Evolutionary conservation across 2,888 invertebrate species (phyloP).

Genomic region (Xanthia icteritia): DNA sequence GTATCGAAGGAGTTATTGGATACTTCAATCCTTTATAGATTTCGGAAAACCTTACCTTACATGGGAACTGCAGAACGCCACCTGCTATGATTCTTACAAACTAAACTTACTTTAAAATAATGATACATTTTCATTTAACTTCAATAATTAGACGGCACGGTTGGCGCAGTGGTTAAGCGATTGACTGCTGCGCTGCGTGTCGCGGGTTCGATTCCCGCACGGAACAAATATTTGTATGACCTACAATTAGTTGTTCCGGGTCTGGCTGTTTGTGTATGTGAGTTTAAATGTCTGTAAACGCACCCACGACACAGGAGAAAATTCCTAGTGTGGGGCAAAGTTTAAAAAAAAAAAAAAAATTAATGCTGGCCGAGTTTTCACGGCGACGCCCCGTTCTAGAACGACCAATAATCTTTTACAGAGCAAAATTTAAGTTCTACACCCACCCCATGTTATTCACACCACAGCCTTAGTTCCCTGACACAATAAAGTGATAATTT

Average conservation of each 20-base stretch:
- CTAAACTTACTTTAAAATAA: background rate
- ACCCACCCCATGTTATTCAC: background rate
- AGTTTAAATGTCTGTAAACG: too few relatives aligned
- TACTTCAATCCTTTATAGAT: background rate
- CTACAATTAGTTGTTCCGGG: too few relatives aligned
- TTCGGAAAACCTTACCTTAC: background rate
- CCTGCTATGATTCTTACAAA: background rate
- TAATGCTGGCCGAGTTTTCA: background rate
- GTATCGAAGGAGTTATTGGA: background rate
- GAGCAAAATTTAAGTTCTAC: slow-evolving; percentile 3
- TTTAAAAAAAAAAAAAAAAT: too few relatives aligned
- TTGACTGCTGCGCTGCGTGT: too few relatives aligned
- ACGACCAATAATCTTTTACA: background rate
- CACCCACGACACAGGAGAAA: too few relatives aligned
- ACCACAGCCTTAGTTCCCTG: slow-evolving; percentile 8
- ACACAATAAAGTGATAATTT: slow-evolving; percentile 53
- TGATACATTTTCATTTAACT: background rate
- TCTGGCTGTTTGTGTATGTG: too few relatives aligned
- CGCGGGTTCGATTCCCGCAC: too few relatives aligned
- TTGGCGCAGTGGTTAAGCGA: too few relatives aligned
- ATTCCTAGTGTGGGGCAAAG: too few relatives aligned
- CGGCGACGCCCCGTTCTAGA: background rate
- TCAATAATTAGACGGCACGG: background rate
- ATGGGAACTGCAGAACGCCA: background rate
- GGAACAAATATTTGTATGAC: too few relatives aligned